phyloP scores from a whole-genome alignment of 2,888 invertebrate species.

The Autographa pulchrina region DNA sequence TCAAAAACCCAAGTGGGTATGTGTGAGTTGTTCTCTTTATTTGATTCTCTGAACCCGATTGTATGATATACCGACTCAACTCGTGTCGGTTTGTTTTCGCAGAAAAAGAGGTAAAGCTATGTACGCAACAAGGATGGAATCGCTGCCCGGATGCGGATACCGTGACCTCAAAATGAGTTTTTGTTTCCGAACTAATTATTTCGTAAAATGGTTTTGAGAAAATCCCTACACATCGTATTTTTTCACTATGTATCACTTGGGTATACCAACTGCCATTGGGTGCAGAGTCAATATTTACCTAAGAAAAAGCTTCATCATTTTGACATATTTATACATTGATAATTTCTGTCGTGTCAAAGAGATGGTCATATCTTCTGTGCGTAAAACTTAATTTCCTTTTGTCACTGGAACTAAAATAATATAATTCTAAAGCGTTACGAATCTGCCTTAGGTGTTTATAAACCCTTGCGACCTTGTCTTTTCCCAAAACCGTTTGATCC shows the following conservation, averaged over 20 bases:
- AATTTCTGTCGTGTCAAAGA: too few relatives aligned
- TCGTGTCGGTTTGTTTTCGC: neutral
- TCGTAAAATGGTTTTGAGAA: neutral
- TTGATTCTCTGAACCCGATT: neutral
- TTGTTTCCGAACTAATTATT: constrained; percentile 4
- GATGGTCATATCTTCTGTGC: too few relatives aligned
- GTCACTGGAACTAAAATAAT: too few relatives aligned
- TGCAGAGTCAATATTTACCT: neutral
- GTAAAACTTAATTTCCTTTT: too few relatives aligned
- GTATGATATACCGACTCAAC: neutral
- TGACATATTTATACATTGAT: too few relatives aligned
- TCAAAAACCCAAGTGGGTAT: neutral
- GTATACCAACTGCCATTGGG: too few relatives aligned
- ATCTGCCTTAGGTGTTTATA: too few relatives aligned
- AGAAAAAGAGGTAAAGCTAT: constrained; percentile 1
- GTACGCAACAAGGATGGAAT: neutral
- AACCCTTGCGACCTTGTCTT: too few relatives aligned
- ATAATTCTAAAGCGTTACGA: too few relatives aligned
- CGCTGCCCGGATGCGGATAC: neutral
- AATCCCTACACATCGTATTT: neutral
- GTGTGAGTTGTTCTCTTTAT: neutral
- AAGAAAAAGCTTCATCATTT: neutral
- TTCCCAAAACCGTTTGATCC: too few relatives aligned
- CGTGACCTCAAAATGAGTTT: neutral
- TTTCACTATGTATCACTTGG: neutral